phyloP scores from a whole-genome alignment of 2,797 vertebrate species.

The Falco novaeseelandiae region DNA sequence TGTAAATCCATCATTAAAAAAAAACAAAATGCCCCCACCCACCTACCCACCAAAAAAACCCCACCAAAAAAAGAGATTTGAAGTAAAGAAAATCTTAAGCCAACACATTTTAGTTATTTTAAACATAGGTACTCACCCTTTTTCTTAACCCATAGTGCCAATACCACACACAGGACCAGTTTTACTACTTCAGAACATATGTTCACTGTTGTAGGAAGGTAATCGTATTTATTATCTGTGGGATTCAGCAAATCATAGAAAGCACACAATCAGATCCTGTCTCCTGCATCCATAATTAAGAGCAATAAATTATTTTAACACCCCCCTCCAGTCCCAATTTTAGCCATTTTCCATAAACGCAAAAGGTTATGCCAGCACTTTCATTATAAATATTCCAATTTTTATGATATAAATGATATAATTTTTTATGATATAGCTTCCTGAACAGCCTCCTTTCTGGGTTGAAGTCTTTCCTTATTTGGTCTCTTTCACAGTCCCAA shows the following conservation, averaged over 20 bases:
- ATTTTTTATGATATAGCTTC: not conserved
- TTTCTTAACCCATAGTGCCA: slow-evolving; percentile 88
- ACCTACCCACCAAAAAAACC: no score
- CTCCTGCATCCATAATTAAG: not conserved
- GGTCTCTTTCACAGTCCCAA: not conserved
- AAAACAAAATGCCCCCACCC: no score
- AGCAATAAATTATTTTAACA: not conserved
- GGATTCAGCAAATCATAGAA: slow-evolving; percentile 32
- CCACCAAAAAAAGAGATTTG: not conserved
- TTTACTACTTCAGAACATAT: slow-evolving; percentile 94
- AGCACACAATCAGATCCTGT: not conserved
- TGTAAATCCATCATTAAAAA: not conserved
- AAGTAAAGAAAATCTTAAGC: not conserved
- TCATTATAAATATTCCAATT: not conserved
- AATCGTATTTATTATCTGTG: slow-evolving; percentile 94
- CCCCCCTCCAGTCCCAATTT: not conserved
- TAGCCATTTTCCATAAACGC: not conserved
- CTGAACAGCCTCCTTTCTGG: not conserved
- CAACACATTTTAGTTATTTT: not conserved
- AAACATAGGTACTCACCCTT: slow-evolving; percentile 78
- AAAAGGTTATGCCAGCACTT: not conserved
- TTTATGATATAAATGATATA: no score
- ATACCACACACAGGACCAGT: slow-evolving; percentile 85
- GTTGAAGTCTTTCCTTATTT: not conserved
- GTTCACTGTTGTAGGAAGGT: slow-evolving; percentile 94